These are phyloP conservation scores for Ctenochaetus hawaiiensis DNA, from an alignment of 2,797 vertebrate genomes.

Conservation along the genomic window DNA sequence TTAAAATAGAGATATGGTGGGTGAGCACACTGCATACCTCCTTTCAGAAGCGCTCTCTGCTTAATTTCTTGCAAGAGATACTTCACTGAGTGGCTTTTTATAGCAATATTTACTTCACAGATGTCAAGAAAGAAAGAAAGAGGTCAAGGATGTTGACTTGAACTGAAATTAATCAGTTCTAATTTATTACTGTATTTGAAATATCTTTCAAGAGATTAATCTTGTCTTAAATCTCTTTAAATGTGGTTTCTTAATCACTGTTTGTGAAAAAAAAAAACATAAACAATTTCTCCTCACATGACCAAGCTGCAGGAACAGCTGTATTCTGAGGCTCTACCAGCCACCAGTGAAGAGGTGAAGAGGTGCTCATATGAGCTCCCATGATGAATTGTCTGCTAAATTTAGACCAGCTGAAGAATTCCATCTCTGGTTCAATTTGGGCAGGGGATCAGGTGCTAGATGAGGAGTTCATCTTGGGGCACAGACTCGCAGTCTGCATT, in stretches of 20 bases:
- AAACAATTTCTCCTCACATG: not conserved
- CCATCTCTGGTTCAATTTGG: constrained; percentile 66
- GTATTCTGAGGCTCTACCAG: constrained; percentile 18
- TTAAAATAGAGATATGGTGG: constrained; percentile 72
- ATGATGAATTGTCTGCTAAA: constrained; percentile 73
- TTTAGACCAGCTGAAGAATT: constrained; percentile 74
- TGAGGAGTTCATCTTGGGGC: constrained; percentile 53
- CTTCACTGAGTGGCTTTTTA: constrained; percentile 26
- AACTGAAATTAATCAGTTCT: constrained; percentile 5
- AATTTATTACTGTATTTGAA: not conserved
- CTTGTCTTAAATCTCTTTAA: not conserved
- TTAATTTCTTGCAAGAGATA: constrained; percentile 51
- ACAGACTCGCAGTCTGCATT: constrained; percentile 46
- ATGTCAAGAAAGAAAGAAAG: constrained; percentile 5
- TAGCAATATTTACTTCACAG: constrained; percentile 11
- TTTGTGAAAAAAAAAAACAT: constrained; percentile 1
- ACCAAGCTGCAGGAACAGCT: constrained; percentile 34
- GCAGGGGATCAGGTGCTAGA: constrained; percentile 59
- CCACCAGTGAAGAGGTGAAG: constrained; percentile 40
- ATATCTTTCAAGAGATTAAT: not conserved
- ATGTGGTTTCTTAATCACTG: not conserved
- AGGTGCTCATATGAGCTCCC: constrained; percentile 49
- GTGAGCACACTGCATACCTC: constrained; percentile 51
- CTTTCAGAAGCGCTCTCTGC: constrained; percentile 48
- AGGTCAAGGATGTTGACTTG: not conserved